Evolutionary conservation across 2,888 invertebrate genomes (phyloP).

Genomic region (Netelia inedita): DNA sequence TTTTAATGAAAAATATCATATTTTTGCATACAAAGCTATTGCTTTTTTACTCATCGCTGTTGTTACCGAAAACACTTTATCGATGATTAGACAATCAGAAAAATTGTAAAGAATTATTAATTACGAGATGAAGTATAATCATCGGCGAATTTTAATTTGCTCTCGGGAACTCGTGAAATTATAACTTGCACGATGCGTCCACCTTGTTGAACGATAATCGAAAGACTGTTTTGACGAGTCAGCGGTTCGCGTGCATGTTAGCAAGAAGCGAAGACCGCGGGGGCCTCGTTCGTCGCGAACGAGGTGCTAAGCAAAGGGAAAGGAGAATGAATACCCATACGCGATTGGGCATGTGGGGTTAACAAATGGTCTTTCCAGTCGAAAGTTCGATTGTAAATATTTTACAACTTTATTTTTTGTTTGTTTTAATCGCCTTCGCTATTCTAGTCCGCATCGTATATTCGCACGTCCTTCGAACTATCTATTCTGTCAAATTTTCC

Average conservation of each 20-base stretch:
- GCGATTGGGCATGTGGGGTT: constrained; percentile 58
- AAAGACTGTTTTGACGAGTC: constrained; percentile 77
- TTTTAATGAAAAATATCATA: background rate
- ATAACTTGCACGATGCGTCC: constrained; percentile 49
- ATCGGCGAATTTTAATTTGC: background rate
- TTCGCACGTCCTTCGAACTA: background rate
- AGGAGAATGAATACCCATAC: constrained; percentile 74
- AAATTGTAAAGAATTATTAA: background rate
- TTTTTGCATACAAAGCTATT: background rate
- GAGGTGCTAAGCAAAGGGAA: constrained; percentile 66
- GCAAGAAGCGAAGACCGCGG: constrained; percentile 29
- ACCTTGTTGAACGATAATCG: constrained; percentile 68
- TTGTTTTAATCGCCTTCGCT: too few relatives aligned
- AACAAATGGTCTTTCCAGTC: constrained; percentile 47
- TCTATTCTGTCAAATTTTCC: background rate
- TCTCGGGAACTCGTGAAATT: constrained; percentile 10
- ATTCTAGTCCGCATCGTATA: background rate
- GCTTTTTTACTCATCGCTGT: background rate
- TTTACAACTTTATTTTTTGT: background rate
- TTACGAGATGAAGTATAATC: background rate
- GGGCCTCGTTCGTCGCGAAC: constrained; percentile 48
- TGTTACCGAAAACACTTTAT: background rate
- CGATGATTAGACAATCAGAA: background rate
- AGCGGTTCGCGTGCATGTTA: constrained; percentile 59
- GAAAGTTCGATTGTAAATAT: background rate